phyloP scores from a whole-genome alignment of 1,140 invertebrate species.

The Cyphomyrmex costatus region DNA sequence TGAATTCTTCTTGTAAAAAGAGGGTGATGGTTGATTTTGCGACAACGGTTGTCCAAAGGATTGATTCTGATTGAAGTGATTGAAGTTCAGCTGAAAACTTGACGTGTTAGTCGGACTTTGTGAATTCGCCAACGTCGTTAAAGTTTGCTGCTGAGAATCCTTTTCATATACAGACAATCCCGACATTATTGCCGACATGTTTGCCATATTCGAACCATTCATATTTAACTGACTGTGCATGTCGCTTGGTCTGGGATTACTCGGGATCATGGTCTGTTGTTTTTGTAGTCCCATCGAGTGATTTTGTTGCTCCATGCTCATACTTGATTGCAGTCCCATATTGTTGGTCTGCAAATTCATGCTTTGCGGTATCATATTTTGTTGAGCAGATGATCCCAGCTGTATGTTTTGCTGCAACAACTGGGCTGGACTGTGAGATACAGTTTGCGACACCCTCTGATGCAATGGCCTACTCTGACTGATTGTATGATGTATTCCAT shows the following conservation, averaged over 20 bases:
- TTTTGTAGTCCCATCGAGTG: slow-evolving; percentile 43
- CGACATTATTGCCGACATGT: slow-evolving; percentile 54
- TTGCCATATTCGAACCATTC: slow-evolving; percentile 51
- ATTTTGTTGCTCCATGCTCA: slow-evolving; percentile 68
- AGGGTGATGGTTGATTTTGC: slow-evolving; percentile 75
- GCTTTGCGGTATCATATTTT: slow-evolving; percentile 54
- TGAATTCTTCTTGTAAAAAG: slow-evolving; percentile 73
- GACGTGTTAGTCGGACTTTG: slow-evolving; percentile 64
- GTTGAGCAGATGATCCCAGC: slow-evolving; percentile 57
- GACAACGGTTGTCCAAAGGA: slow-evolving; percentile 68
- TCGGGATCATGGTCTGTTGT: slow-evolving; percentile 65
- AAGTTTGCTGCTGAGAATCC: slow-evolving; percentile 69
- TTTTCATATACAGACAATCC: slow-evolving; percentile 75
- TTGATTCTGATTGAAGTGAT: slow-evolving; percentile 72
- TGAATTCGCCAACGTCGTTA: slow-evolving; percentile 55
- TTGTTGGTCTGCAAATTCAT: slow-evolving; percentile 42
- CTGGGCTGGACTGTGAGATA: slow-evolving; percentile 49
- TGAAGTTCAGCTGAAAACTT: slow-evolving; percentile 73
- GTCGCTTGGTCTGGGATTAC: slow-evolving; percentile 56
- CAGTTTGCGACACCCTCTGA: slow-evolving; percentile 67
- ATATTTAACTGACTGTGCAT: slow-evolving; percentile 69
- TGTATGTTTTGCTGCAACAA: slow-evolving; percentile 73
- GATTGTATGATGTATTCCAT: slow-evolving; percentile 63
- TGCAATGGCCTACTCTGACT: slow-evolving; percentile 72
- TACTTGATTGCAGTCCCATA: slow-evolving; percentile 43